Evolutionary conservation across 2,888 invertebrate species (phyloP), one percentile per base, ranked within the genome.

Genomic region (Campopleginae sp.): DNA sequence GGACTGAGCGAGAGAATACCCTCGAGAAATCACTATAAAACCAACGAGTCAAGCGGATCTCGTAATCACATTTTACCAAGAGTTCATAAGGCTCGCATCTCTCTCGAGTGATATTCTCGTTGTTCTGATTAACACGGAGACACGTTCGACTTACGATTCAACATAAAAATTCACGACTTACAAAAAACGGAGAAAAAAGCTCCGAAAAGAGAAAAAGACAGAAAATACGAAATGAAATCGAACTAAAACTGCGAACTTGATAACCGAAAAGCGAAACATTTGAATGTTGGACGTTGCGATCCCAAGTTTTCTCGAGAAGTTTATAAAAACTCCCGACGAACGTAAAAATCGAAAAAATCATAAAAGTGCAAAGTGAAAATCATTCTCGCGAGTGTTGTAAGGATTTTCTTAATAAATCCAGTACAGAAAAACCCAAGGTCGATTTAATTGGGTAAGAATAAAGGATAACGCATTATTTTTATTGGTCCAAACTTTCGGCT

Each of bases 1-100:
- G 27, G 31, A 31, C 19, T 33, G 42, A 23, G 65, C 51, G 80
- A 58, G 76, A 80, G 76, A 82, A 80, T 72, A 80, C 80, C 63
- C 66, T 10, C 65, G 70, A 86, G 80, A 80, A 78, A 54, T 66
- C 79, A 80, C 86, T 91, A 90, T 90, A 90, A 91, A 90, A 90
- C 87, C 86, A 89, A 88, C 88, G 81, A 86, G 82, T 85, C 82
- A 86, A 87, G 86, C 88, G 75, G 81, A 84, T 86, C 78, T 77
- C 72, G 71, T 84, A 87, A 88, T 88, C 90, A 90, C 85, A 90
- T 87, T 80, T 80, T 82, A 86, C 82, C 78, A 77, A 89, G 89
- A 86, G 84, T 88, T 87, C 87, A 85, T 48, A 71, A 86, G 85
- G 87, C 77, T 86, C 84, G 71, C 87, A 80, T 82, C 84, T 66